These are phyloP conservation scores for Hydrocynus forskahlii DNA, from an alignment of 2,797 vertebrate species.

Conservation along the genomic window DNA sequence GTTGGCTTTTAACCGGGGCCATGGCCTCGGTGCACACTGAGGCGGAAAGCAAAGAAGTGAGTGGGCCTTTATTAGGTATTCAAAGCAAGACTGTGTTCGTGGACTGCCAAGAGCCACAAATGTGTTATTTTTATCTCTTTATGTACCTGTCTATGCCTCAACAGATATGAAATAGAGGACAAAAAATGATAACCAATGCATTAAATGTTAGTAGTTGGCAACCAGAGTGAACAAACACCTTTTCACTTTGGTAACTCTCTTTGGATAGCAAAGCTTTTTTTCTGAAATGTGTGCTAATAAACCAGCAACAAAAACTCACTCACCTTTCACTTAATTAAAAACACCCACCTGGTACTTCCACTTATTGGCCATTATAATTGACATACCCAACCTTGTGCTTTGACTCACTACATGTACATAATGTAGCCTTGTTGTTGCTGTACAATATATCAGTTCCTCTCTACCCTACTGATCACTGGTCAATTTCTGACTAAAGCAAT, in stretches of 20 bases:
- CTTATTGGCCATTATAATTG: no score
- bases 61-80: not conserved
- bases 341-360: not conserved
- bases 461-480: no score
- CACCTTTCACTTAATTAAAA: not conserved
- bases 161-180: not conserved
- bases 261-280: no score
- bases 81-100: not conserved
- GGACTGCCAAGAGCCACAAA: not conserved
- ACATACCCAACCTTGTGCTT: no score
- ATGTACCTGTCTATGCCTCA: not conserved
- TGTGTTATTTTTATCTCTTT: not conserved
- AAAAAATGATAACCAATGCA: no score
- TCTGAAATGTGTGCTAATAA: no score
- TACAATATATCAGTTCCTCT: no score
- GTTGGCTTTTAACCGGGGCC: slow-evolving; percentile 13
- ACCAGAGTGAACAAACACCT: not conserved
- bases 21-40: not conserved
- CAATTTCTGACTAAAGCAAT: no score
- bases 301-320: not conserved
- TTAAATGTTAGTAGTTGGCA: not conserved
- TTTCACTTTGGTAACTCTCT: no score
- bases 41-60: not conserved
- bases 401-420: no score
- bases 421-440: no score